Base-by-base conservation (phyloP, 2,113 vertebrate species). In the Clinocottus analis region DNA sequence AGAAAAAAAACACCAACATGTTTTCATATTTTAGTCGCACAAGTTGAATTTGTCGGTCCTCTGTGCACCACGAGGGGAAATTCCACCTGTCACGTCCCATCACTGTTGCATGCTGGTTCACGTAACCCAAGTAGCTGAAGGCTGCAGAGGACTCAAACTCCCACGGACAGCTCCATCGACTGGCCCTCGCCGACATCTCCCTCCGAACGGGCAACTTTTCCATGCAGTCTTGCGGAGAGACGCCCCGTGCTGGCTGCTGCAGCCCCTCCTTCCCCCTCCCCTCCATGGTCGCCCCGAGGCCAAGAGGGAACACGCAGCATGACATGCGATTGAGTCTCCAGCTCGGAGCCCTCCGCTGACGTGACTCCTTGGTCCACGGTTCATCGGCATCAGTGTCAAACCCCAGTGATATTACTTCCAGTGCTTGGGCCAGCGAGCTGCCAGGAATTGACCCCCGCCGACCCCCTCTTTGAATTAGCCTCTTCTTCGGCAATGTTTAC, bases 81-180 rank as follows among this genome's bases (percentile, higher is more conserved):
- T 62, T 79, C 29, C 79, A 69, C 82, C 82, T 91, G 94, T 94
- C 93, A 91, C 67, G 87, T 93, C 93, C 91, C 88, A 93, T 95
- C 94, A 89, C 85, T 85, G 93, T 92, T 90, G 87, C 89, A 87
- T 84, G 91, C 91, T 93, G 83, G 62, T 89, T 85, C 45, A 74
- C 12, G 91, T 90, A 95, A 90, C 92, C 91, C 87, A 92, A 89
- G 87, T 92, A 63, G 91, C 92, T 91, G 74, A 83, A 79, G 94
- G 92, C 92, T 86, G 86, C 82, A 45, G 45, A 85, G 70, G 89
- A 92, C 75, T 53, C 65, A 85, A 91, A 94, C 91, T 84, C 61
- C 84, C 41, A 65, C 83, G 90, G 88, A 93, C 91, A 93, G 89
- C 62, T 85, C 94, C 89, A 90, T 80, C 63, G 39, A 84, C 71